These are phyloP conservation scores for Coregonus clupeaformis DNA, from an alignment of 2,113 vertebrate species.

Conservation along the genomic window DNA sequence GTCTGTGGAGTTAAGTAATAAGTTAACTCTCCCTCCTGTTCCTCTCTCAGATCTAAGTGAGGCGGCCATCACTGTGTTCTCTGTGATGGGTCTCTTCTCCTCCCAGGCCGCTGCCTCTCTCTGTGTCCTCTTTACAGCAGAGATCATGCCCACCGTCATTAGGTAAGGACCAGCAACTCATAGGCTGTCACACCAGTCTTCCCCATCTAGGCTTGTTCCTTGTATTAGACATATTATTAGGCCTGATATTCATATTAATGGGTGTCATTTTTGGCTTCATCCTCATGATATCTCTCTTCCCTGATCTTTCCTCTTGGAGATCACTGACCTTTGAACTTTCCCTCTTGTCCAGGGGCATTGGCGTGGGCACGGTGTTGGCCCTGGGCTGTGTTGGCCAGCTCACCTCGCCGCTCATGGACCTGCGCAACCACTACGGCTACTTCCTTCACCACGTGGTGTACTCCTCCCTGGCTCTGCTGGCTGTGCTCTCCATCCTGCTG, in stretches of 20 bases:
- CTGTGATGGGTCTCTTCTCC: constrained; percentile 84
- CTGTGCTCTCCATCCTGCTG: constrained; percentile 87
- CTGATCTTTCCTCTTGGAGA: neutral
- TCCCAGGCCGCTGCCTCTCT: constrained; percentile 83
- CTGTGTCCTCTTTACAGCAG: constrained; percentile 83
- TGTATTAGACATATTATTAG: neutral
- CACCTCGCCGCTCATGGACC: constrained; percentile 83
- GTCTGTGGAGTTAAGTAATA: neutral
- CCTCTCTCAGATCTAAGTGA: constrained; percentile 80
- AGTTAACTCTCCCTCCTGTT: neutral
- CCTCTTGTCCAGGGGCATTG: constrained; percentile 69
- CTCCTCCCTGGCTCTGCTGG: constrained; percentile 84
- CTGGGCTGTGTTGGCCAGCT: constrained; percentile 83
- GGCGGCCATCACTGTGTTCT: constrained; percentile 81
- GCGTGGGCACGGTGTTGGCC: constrained; percentile 78
- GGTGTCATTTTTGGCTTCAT: neutral
- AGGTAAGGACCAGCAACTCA: constrained; percentile 65
- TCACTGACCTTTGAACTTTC: neutral
- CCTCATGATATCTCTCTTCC: neutral
- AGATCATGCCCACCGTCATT: constrained; percentile 87
- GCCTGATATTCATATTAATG: neutral
- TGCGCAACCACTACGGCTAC: constrained; percentile 86
- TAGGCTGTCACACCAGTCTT: neutral
- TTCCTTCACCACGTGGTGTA: constrained; percentile 88
- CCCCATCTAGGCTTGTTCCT: neutral